Percentiles rank a stretch among this genome's conserved stretches.
Conservation (phyloP, 1,140 invertebrate species). For the Parasteatoda tepidariorum region DNA sequence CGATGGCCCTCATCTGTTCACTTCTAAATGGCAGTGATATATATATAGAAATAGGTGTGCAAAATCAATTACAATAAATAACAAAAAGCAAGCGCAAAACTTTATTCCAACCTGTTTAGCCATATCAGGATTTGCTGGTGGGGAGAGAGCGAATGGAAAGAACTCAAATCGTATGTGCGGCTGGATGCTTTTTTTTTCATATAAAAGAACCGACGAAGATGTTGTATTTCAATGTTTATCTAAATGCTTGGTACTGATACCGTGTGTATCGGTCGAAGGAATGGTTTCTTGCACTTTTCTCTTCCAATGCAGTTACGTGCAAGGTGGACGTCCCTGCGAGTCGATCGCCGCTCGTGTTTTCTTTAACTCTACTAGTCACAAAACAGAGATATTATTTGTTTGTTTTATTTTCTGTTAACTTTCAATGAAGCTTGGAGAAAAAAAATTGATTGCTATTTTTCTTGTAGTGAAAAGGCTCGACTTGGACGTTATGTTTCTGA, state of each 20-base stretch:
- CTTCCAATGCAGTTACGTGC: constrained; percentile 15
- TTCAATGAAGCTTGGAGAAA: constrained; percentile 16
- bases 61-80: constrained; percentile 23
- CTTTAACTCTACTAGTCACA: constrained; percentile 55
- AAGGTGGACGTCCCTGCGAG: neutral
- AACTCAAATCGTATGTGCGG: neutral
- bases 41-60: constrained; percentile 56
- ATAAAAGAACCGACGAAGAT: neutral
- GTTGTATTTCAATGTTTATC: neutral
- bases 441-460: constrained; percentile 53
- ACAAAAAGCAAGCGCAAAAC: constrained; percentile 32
- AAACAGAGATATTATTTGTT: neutral
- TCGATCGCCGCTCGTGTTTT: constrained; percentile 23
- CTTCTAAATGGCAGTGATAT: constrained; percentile 56
- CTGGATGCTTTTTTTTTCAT: neutral
- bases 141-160: no score
- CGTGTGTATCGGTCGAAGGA: constrained; percentile 41
- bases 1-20: constrained; percentile 33
- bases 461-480: constrained; percentile 16
- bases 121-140: constrained; percentile 36
- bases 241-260: constrained; percentile 42
- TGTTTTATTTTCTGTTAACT: neutral
- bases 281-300: constrained; percentile 54
- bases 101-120: constrained; percentile 25
- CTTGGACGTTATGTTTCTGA: constrained; percentile 20